A percentile compares a stretch with the other conserved stretches of the same genome.
phyloP scores from a whole-genome alignment of 2,888 invertebrate genomes.

The Himalopsyche japonica region DNA sequence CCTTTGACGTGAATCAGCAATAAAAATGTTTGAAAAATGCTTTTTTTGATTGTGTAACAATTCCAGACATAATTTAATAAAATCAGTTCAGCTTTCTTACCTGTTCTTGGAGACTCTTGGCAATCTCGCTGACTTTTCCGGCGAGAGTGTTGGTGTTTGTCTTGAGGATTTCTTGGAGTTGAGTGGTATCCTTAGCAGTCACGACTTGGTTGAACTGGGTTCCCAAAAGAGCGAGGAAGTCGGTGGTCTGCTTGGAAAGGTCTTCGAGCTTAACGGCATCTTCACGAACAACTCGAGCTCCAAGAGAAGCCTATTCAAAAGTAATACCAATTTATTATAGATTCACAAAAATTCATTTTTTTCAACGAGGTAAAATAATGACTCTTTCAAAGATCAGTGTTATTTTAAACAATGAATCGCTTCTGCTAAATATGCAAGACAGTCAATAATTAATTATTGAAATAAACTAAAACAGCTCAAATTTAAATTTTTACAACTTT shows the following conservation, averaged over 20 bases:
- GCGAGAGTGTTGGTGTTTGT: constrained; percentile 31
- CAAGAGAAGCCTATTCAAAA: constrained; percentile 9
- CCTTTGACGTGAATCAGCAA: too few relatives aligned
- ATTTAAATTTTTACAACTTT: too few relatives aligned
- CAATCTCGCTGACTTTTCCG: constrained; percentile 19
- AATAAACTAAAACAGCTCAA: too few relatives aligned
- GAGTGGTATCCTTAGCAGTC: constrained; percentile 30
- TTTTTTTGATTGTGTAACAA: too few relatives aligned
- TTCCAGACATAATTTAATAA: too few relatives aligned
- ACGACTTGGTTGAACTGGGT: constrained; percentile 23
- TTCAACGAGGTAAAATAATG: too few relatives aligned
- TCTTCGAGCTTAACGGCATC: constrained; percentile 9
- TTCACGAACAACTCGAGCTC: constrained; percentile 11
- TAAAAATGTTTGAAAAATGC: too few relatives aligned
- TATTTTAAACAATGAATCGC: too few relatives aligned
- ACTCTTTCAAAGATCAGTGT: too few relatives aligned
- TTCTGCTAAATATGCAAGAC: too few relatives aligned
- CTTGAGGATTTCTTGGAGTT: constrained; percentile 26
- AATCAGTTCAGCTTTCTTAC: neutral
- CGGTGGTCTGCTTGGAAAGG: constrained; percentile 27
- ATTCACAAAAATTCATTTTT: neutral
- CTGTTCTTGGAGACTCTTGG: constrained; percentile 32
- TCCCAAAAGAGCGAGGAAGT: constrained; percentile 25
- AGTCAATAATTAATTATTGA: too few relatives aligned
- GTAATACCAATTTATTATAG: neutral